Evolutionary conservation across 2,113 vertebrate species (phyloP).

Genomic region (Picathartes gymnocephalus): DNA sequence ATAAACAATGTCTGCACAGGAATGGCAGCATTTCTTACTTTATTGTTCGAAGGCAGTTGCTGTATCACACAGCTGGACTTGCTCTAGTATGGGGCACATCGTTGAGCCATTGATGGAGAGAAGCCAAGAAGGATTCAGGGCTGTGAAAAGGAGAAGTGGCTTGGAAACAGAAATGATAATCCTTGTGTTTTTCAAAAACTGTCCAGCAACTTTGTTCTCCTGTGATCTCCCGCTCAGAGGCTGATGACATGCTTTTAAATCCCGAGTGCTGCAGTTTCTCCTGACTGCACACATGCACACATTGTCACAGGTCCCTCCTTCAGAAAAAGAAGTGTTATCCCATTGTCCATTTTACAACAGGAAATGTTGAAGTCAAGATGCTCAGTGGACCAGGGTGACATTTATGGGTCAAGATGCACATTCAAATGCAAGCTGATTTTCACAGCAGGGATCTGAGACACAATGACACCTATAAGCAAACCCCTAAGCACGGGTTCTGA

Average conservation of each 20-base stretch:
- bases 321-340: constrained; percentile 52
- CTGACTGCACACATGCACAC: constrained; percentile 44
- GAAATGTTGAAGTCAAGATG: constrained; percentile 74
- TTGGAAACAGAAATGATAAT: constrained; percentile 67
- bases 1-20: not conserved
- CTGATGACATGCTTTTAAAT: constrained; percentile 60
- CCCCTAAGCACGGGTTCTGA: constrained; percentile 54
- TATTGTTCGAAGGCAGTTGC: not conserved
- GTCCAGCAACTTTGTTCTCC: constrained; percentile 48
- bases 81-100: not conserved
- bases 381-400: constrained; percentile 73
- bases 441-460: constrained; percentile 69
- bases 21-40: not conserved
- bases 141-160: constrained; percentile 60
- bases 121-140: not conserved
- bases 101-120: not conserved
- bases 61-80: not conserved
- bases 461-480: constrained; percentile 71
- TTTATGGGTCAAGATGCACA: constrained; percentile 78
- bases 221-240: constrained; percentile 47
- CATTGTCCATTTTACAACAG: constrained; percentile 71
- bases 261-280: constrained; percentile 42
- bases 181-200: constrained; percentile 47
- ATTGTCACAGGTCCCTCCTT: constrained; percentile 50
- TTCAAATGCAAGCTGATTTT: constrained; percentile 76